Conservation (phyloP, 1,140 invertebrate species). For the Papilio dardanus region DNA sequence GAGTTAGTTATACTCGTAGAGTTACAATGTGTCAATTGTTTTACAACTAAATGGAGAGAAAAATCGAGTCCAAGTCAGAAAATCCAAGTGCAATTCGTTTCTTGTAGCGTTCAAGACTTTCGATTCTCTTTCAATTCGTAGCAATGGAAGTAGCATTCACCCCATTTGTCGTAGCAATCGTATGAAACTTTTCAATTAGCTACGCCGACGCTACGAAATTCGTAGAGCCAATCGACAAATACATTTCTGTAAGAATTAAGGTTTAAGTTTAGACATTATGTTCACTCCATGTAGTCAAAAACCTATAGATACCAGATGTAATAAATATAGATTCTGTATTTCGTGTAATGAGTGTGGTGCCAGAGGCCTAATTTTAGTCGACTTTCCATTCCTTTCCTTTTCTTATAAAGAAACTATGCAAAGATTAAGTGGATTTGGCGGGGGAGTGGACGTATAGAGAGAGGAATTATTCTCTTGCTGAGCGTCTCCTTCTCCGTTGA, state of each 20-base stretch:
- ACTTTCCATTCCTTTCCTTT: no score
- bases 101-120: constrained; percentile 12
- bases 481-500: no score
- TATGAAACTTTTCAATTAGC: constrained; percentile 24
- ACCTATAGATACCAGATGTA: no score
- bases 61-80: background rate
- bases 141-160: constrained; percentile 1
- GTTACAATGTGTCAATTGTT: background rate
- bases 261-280: background rate
- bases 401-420: no score
- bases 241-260: background rate
- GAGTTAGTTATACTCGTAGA: background rate
- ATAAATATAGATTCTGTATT: no score
- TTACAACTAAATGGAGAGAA: background rate
- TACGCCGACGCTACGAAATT: constrained; percentile 12
- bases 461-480: no score
- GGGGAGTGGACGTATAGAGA: no score
- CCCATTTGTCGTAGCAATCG: constrained; percentile 14
- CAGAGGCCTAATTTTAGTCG: no score
- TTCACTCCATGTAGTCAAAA: background rate
- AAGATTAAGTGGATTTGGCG: no score
- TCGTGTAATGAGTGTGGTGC: no score
- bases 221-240: background rate
- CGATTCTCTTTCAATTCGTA: constrained; percentile 20
- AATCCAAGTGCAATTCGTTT: background rate